Base-by-base conservation (phyloP, 1,140 invertebrate species). In the Dermatophagoides farinae region DNA sequence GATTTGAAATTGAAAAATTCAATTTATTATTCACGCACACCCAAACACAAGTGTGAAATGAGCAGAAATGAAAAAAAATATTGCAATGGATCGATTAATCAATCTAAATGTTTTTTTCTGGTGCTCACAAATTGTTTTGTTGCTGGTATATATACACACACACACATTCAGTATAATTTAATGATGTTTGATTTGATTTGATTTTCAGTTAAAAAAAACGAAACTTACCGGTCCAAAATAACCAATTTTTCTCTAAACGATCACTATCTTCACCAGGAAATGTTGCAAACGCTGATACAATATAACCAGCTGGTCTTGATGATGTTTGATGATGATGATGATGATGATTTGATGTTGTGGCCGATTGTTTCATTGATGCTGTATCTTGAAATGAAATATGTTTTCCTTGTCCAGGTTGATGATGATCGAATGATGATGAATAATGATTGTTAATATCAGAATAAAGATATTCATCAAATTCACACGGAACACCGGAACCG, bases 231-330 rank as follows among this genome's bases (percentile, higher is more conserved):
- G 87, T 90, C 87, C 87, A 92, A 67, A 87, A 88, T 0, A 90
- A 76, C 87, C 87, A 92, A 71, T 90, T 90, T 66, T 84, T 80
- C 73, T 92, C 87, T 66, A 91, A 85, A 62, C 85, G 82, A 66
- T 89, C 84, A 54, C 85, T 79, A 71, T 90, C 87, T 69, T 90
- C 88, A 16, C 88, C 88, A 71, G 91, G 86, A 69, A 91, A 90
- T 1, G 90, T 87, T 77, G 88, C 88, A 73, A 89, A 91, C 66
- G 90, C 84, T 62, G 85, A 88, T 65, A 92, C 82, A 68, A 92
- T 88, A 69, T 88, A 92, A 22, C 86, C 88, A 12, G 86, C n/a
- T 88, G 37, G 67, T 55, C 39, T 2, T 14, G 10, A 16, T 39
- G 9, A 14, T 50, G 18, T 14, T 50, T 18, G 20, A 20, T 20